Conservation (phyloP, 2,113 vertebrate species). For the Eublepharis macularius region DNA sequence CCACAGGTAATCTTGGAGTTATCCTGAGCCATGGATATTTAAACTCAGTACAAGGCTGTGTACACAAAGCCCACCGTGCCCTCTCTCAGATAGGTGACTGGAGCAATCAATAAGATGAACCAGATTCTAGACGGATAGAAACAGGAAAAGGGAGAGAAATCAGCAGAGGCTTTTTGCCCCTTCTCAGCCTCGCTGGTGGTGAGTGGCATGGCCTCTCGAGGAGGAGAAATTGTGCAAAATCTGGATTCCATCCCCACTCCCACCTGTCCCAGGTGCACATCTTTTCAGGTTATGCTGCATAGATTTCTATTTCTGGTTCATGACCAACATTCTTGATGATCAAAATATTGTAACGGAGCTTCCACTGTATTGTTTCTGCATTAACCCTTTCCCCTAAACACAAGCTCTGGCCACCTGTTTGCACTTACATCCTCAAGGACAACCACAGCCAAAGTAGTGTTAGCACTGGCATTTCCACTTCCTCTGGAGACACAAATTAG, state of each 20-base stretch:
- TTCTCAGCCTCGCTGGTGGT: not conserved
- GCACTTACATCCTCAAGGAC: not conserved
- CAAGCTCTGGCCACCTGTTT: not conserved
- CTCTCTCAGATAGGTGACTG: not conserved
- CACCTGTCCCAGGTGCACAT: not conserved
- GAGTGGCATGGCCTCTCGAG: not conserved
- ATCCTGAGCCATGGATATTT: not conserved
- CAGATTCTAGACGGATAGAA: not conserved
- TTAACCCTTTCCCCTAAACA: not conserved
- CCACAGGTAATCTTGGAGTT: constrained; percentile 2
- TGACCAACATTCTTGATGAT: not conserved
- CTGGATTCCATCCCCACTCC: not conserved
- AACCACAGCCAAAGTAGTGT: not conserved
- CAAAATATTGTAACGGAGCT: not conserved
- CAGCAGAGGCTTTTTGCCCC: not conserved
- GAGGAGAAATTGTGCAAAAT: not conserved
- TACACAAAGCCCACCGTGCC: not conserved
- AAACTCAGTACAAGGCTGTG: not conserved
- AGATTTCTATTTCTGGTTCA: not conserved
- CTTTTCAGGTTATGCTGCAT: not conserved
- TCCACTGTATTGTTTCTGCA: not conserved
- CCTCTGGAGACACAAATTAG: not conserved
- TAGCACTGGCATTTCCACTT: not conserved
- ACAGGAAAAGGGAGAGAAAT: not conserved
- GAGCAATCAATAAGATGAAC: not conserved